Evolutionary conservation across 2,113 vertebrate species (phyloP), one percentile per base, ranked within the genome.

Genomic region (Pterocles gutturalis): DNA sequence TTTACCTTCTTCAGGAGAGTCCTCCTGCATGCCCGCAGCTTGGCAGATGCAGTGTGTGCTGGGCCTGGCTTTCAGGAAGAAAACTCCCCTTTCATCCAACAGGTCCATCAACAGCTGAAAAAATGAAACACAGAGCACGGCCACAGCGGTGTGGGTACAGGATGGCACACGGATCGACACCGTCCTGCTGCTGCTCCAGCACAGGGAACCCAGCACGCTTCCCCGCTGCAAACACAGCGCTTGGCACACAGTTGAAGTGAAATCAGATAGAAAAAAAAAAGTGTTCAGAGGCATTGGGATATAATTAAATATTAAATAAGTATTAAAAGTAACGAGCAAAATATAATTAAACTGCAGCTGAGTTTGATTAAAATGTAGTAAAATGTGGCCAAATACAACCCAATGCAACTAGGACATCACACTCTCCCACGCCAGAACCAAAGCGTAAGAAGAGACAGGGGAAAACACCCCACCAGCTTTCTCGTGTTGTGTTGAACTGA

Each of bases 41-140:
- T 95, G 60, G 20, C 98, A 97, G 80, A 79, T 77, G 78, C 98
- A 97, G 4, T 89, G 64, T 41, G 98, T 98, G 9, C 83, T 95
- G 24, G 87, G 66, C 49, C 80, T 98, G 82, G 97, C 91, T 91
- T 96, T 98, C 90, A 99, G 71, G 13, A 83, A 96, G 95, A 99
- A 99, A 61, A 95, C 98, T 34, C 96, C 96, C 4, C 87, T 70
- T 73, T 98, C 96, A 96, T 99, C 98, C 76, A 95, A 78, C 84
- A 99, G 62, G n/a, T 99, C 98, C 65, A 99, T 94, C 61, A 97
- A 97, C 53, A 99, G 64, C 99, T 99, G 82, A 46, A 85, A 34
- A 90, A 88, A 76, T 64, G 64, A 80, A 84, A 62, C 61, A 67
- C 22, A 65, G 21, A 94, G 48, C 62, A 76, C 0, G 5, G 5